A percentile compares a stretch with the other conserved stretches of the same genome.
phyloP scores from a whole-genome alignment of 2,888 invertebrate species.

The Ditula angustiorana region DNA sequence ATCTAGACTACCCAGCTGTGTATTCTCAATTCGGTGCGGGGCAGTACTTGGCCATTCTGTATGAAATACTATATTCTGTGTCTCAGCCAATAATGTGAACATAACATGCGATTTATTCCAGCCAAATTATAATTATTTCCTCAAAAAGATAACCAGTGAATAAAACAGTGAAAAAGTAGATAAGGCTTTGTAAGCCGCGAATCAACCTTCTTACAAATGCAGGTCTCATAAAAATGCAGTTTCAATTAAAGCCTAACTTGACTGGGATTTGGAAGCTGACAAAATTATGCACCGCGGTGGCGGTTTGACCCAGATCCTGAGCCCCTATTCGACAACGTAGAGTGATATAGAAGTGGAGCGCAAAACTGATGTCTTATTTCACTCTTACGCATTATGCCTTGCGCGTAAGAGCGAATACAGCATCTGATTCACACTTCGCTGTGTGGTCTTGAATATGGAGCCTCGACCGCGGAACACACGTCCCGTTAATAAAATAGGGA shows the following conservation, averaged over 20 bases:
- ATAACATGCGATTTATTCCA: too few relatives aligned
- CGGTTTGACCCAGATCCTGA: constrained; percentile 1
- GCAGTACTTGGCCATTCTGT: too few relatives aligned
- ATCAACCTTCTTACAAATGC: background rate
- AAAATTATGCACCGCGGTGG: constrained; percentile 7
- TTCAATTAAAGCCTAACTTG: constrained; percentile 1
- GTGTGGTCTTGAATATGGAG: background rate
- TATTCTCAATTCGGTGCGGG: too few relatives aligned
- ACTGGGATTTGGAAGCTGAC: constrained; percentile 13
- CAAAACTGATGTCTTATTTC: background rate
- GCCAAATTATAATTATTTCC: too few relatives aligned
- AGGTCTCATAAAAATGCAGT: constrained; percentile 7
- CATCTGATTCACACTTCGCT: background rate
- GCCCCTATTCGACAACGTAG: background rate
- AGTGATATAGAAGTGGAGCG: background rate
- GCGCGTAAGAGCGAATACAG: background rate
- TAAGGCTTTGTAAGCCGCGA: background rate
- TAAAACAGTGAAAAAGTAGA: too few relatives aligned
- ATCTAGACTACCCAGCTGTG: too few relatives aligned
- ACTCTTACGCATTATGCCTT: background rate
- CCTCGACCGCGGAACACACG: background rate
- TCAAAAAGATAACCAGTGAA: too few relatives aligned
- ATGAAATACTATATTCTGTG: too few relatives aligned
- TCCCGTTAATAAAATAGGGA: background rate
- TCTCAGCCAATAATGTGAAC: too few relatives aligned